A percentile compares a stretch with the other conserved stretches of the same genome.
Evolutionary conservation across 2,888 invertebrate species (phyloP).

Genomic region (Anarsia innoxiella): DNA sequence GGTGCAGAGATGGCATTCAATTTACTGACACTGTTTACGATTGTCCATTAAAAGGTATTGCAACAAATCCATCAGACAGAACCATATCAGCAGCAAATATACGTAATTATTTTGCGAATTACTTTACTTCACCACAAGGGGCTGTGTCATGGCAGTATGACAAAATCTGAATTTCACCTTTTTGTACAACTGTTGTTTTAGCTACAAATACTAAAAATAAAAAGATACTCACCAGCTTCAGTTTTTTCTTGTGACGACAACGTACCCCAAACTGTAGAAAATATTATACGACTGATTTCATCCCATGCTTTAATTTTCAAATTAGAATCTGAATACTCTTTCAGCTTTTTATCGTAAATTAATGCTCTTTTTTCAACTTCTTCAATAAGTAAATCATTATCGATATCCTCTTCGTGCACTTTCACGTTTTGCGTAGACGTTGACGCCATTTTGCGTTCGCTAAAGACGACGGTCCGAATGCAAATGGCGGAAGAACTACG

Average conservation of each 20-base stretch:
- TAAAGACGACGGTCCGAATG: constrained; percentile 7
- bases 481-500: constrained; percentile 7
- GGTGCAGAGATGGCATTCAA: constrained; percentile 8
- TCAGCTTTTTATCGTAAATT: constrained; percentile 3
- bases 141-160: constrained; percentile 4
- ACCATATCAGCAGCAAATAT: constrained; percentile 8
- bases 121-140: constrained; percentile 5
- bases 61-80: constrained; percentile 16
- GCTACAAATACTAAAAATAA: constrained; percentile 1
- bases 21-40: constrained; percentile 7
- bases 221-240: constrained; percentile 5
- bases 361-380: constrained; percentile 6
- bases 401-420: constrained; percentile 3
- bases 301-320: constrained; percentile 8
- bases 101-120: constrained; percentile 5
- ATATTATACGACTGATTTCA: constrained; percentile 6
- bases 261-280: constrained; percentile 5
- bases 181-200: constrained; percentile 5
- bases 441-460: constrained; percentile 9
- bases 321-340: constrained; percentile 8
- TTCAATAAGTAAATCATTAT: constrained; percentile 6
- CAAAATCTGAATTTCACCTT: constrained; percentile 5
- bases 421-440: constrained; percentile 6
- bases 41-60: constrained; percentile 17
- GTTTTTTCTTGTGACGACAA: constrained; percentile 7